Evolutionary conservation across 2,888 invertebrate genomes (phyloP), one percentile per base, ranked within the genome.

Genomic region (Xanthostigma xanthostigma): DNA sequence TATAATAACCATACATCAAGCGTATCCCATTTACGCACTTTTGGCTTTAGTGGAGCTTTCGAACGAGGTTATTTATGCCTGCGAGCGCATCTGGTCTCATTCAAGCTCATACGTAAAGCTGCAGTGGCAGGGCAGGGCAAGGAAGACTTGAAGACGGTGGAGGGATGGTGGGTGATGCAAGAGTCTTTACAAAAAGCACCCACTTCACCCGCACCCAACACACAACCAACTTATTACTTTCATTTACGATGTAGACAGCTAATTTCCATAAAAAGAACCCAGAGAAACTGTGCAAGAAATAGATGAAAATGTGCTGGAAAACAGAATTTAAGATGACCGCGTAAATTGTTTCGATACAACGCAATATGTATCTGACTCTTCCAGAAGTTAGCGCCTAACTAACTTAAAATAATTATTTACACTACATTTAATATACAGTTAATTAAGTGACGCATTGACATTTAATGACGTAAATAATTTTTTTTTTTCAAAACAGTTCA

Each of bases 361-460:
- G 27, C n/a, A n/a, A n/a, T 27, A 27, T 27, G 3, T 27, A 27
- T 50, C 45, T 45, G 44, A 50, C 48, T 37, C 50, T 49, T 41
- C 43, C 38, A 27, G 44, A 52, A 52, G 48, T 45, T 42, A 34
- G 44, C 41, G 49, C 49, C 44, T 50, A 52, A 52, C 52, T 53
- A 58, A 55, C 58, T 27, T 5, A 1, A 17, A 27, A 27, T 27
- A 6, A 27, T 27, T 27, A 17, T 17, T 17, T 17, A 58, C 58
- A 59, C 60, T 61, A 59, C 63, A 63, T 63, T 64, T 64, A 62
- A 62, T 62, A 60, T 59, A 27, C 27, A 3, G 27, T 27, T 27
- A 27, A 27, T 27, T 27, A 27, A 6, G 27, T 27, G 27, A 27
- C 27, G 27, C 27, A 6, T 27, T 27, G 27, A 27, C 6, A 27